A percentile compares a stretch with the other conserved stretches of the same genome.
Evolutionary conservation across 2,113 vertebrate genomes (phyloP).

Genomic region (Phalacrocorax brasilianus): DNA sequence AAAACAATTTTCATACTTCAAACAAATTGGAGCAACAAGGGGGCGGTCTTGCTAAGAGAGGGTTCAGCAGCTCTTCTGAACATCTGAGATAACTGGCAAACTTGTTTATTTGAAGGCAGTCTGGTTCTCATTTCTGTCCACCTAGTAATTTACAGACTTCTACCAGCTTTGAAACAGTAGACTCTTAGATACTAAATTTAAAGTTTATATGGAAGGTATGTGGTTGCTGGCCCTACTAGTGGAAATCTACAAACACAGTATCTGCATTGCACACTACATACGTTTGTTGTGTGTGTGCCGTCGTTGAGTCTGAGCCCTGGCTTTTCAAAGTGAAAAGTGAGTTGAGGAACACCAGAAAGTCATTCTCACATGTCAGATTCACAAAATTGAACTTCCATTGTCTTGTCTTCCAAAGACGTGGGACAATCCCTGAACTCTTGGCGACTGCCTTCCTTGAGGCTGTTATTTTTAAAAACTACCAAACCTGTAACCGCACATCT

Average conservation of each 20-base stretch:
- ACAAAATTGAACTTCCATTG: neutral
- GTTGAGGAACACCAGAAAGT: neutral
- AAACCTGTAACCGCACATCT: neutral
- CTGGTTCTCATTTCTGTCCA: neutral
- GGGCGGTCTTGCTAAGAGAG: neutral
- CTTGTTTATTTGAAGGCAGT: neutral
- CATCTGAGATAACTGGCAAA: neutral
- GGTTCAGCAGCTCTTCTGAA: neutral
- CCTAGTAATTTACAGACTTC: neutral
- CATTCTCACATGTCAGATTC: neutral
- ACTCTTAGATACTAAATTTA: neutral
- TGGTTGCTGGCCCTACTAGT: neutral
- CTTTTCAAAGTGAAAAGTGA: neutral
- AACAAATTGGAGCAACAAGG: neutral
- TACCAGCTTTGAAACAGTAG: neutral
- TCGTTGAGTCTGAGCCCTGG: neutral
- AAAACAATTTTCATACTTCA: constrained; percentile 14
- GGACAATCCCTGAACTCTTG: neutral
- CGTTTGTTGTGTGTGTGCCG: neutral
- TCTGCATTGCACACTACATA: neutral
- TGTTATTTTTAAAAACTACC: neutral
- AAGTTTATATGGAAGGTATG: neutral
- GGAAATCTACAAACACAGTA: neutral
- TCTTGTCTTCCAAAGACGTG: neutral
- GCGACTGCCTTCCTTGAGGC: neutral